These are phyloP conservation scores for Paradoxurus hermaphroditus DNA, from an alignment of 2,113 vertebrate species.

Conservation along the genomic window DNA sequence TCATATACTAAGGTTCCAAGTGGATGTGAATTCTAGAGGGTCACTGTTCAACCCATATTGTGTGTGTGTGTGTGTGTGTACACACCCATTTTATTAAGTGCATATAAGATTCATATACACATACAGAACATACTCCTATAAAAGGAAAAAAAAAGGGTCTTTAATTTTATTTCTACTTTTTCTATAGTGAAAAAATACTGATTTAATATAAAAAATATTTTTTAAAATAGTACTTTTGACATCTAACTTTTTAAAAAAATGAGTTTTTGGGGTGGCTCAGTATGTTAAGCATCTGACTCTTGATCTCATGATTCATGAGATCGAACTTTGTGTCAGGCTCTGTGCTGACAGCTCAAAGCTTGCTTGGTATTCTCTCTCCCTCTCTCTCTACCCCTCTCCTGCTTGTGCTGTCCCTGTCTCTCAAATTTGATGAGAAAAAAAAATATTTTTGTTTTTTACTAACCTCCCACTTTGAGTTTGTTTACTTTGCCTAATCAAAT, in stretches of 20 bases:
- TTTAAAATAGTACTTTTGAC: not conserved
- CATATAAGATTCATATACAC: not conserved
- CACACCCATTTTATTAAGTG: not conserved
- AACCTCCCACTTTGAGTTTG: not conserved
- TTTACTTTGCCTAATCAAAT: not conserved
- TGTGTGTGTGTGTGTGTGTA: not conserved
- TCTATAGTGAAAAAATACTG: not conserved
- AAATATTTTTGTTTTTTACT: not conserved
- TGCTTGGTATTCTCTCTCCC: no score
- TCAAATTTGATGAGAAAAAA: not conserved
- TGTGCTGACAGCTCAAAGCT: no score
- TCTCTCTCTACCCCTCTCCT: no score
- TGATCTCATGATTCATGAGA: no score
- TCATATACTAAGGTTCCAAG: not conserved
- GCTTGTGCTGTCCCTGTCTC: no score
- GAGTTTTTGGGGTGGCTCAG: no score
- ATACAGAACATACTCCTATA: not conserved
- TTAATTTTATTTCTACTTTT: not conserved
- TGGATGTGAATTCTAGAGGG: not conserved
- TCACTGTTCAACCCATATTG: not conserved
- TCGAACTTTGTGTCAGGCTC: no score
- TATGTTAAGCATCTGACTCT: no score
- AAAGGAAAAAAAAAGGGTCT: not conserved
- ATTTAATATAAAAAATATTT: constrained; percentile 1
- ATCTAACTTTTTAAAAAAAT: not conserved